A percentile compares a stretch with the other conserved stretches of the same genome.
Evolutionary conservation across 53 echinoderm and acorn worm species (phyloP).

Genomic region (Echinarachnius parma): DNA sequence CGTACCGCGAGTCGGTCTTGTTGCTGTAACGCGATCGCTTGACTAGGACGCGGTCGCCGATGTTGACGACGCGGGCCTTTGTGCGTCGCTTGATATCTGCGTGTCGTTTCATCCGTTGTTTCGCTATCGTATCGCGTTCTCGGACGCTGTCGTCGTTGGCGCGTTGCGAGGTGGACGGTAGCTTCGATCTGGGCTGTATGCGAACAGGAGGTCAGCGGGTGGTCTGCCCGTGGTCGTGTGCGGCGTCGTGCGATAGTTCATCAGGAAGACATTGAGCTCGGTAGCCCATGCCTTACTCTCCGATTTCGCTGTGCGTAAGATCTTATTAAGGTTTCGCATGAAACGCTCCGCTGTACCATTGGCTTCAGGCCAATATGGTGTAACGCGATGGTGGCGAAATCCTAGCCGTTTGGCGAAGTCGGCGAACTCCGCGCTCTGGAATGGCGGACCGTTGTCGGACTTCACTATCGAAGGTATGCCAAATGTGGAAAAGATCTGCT

Average conservation of each 20-base stretch:
- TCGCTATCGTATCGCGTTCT: neutral
- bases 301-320: neutral
- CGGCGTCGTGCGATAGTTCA: no score
- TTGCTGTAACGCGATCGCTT: neutral
- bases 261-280: neutral
- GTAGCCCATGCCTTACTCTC: neutral
- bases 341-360: neutral
- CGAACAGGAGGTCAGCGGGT: neutral
- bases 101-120: neutral
- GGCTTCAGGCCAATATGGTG: slow-evolving; percentile 8
- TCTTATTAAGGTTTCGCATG: neutral
- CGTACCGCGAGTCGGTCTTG: neutral
- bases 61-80: neutral
- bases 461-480: slow-evolving; percentile 14
- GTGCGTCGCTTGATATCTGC: neutral
- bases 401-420: neutral
- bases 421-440: slow-evolving; percentile 3
- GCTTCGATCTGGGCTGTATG: no score
- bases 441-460: slow-evolving; percentile 26
- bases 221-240: neutral
- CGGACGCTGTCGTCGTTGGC: neutral
- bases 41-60: neutral
- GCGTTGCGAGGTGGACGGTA: neutral
- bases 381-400: neutral
- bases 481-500: slow-evolving; percentile 2